phyloP scores from a whole-genome alignment of 2,797 vertebrate species.

The Eulemur coronatus region DNA sequence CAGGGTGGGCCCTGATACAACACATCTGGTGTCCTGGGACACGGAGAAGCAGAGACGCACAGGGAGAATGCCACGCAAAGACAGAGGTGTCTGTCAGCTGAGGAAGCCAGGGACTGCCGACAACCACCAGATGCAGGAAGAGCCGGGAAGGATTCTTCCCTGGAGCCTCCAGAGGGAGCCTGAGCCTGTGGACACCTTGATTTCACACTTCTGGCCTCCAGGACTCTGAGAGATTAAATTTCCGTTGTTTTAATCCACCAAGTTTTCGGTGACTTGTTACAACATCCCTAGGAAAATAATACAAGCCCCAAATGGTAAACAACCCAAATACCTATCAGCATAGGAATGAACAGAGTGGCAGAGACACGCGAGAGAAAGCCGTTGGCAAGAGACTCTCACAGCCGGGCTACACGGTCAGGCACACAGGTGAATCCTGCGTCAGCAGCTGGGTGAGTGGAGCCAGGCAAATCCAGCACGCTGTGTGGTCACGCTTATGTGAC shows the following conservation, averaged over 20 bases:
- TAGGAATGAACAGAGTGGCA: neutral
- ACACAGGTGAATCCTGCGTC: no score
- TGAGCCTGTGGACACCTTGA: no score
- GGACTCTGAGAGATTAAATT: no score
- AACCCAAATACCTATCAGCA: neutral
- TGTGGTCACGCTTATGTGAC: neutral
- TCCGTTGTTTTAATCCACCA: no score
- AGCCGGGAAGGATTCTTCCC: neutral
- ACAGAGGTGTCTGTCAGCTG: neutral
- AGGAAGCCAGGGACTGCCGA: no score
- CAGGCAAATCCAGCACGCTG: neutral
- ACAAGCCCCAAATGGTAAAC: neutral
- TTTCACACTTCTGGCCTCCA: no score
- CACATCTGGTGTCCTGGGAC: neutral
- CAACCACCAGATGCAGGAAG: neutral
- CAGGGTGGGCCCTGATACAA: neutral
- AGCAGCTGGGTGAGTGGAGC: neutral
- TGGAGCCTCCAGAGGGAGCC: neutral
- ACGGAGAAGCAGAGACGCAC: neutral
- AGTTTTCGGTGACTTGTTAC: no score
- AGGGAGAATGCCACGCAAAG: neutral
- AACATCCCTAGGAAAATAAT: neutral
- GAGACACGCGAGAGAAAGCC: neutral
- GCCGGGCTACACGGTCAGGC: neutral
- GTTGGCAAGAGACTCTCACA: neutral